Evolutionary conservation across 2,113 vertebrate species (phyloP).

Genomic region (Egretta garzetta): DNA sequence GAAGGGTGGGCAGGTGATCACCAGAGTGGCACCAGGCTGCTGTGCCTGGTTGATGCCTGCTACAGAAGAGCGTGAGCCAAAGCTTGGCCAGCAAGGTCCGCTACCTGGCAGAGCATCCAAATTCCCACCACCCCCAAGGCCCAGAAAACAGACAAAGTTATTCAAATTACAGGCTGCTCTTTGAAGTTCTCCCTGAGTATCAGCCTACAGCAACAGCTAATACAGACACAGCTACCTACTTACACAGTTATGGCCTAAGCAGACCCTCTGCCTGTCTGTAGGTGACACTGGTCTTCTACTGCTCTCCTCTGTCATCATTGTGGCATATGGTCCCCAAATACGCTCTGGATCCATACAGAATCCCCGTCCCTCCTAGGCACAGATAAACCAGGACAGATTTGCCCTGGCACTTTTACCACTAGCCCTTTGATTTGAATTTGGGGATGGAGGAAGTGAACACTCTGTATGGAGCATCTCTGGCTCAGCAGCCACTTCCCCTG

Average conservation of each 20-base stretch:
- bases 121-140: neutral
- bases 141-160: neutral
- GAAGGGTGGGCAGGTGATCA: neutral
- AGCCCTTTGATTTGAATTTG: neutral
- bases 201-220: neutral
- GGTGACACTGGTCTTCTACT: neutral
- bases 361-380: neutral
- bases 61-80: neutral
- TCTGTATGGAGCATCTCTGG: conserved; percentile 4
- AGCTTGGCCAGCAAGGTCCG: neutral
- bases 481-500: neutral
- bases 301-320: neutral
- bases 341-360: neutral
- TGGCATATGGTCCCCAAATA: neutral
- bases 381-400: neutral
- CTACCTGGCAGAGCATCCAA: neutral
- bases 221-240: neutral
- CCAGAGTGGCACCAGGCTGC: neutral
- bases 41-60: neutral
- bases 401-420: neutral
- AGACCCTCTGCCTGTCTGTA: neutral
- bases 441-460: neutral
- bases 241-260: neutral
- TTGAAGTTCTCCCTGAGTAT: neutral
- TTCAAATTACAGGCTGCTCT: neutral